Evolutionary conservation across 2,888 invertebrate species (phyloP).

Genomic region (Branchellion lobata): DNA sequence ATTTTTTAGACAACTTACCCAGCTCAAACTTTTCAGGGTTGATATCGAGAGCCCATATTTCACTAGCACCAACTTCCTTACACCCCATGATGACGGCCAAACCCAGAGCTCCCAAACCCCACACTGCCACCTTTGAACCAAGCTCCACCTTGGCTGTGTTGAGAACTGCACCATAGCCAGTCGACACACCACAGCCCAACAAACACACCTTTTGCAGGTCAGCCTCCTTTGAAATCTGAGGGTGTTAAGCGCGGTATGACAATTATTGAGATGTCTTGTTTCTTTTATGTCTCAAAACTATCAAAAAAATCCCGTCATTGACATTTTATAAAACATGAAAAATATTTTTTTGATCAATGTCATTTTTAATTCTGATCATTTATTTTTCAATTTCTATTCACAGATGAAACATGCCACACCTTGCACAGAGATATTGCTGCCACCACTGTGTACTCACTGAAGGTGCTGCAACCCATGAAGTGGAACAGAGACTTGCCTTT

Average conservation of each 20-base stretch:
- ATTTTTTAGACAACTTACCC: conserved; percentile 58
- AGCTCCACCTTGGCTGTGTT: conserved; percentile 68
- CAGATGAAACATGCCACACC: too few species aligned
- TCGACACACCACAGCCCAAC: conserved; percentile 63
- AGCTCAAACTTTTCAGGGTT: conserved; percentile 64
- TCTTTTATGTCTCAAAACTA: too few species aligned
- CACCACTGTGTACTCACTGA: conserved; percentile 63
- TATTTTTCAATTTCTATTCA: too few species aligned
- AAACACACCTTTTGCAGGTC: conserved; percentile 61
- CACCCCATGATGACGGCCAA: conserved; percentile 63
- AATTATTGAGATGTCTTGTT: not conserved
- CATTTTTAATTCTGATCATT: too few species aligned
- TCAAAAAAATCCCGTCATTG: too few species aligned
- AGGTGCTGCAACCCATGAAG: conserved; percentile 62
- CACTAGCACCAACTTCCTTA: conserved; percentile 59
- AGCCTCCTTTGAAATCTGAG: conserved; percentile 57
- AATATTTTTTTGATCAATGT: too few species aligned
- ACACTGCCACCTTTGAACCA: conserved; percentile 61
- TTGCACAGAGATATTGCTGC: conserved; percentile 82
- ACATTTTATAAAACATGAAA: too few species aligned
- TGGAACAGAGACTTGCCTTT: conserved; percentile 62
- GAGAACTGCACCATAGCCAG: conserved; percentile 69
- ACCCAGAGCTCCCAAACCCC: conserved; percentile 63
- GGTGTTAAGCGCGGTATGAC: not conserved
- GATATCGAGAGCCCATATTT: conserved; percentile 62